Conservation (phyloP, 2,888 invertebrate genomes). For the Aspidiotus rigidus region DNA sequence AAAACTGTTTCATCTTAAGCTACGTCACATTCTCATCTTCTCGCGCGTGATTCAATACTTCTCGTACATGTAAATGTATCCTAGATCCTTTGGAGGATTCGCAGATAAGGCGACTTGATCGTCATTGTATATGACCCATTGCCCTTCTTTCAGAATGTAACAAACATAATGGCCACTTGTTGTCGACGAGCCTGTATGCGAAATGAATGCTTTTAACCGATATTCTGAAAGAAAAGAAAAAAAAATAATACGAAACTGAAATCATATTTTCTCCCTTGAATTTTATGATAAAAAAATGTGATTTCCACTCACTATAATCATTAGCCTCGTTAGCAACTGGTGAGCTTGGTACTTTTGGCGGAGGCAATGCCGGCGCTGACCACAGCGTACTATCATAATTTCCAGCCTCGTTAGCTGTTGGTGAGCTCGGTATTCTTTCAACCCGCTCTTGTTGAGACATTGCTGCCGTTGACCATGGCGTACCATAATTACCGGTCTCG, state of each 20-base stretch:
- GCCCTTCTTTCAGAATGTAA: constrained; percentile 78
- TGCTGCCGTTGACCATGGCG: too few species aligned
- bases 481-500: too few species aligned
- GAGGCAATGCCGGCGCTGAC: background rate
- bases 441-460: too few species aligned
- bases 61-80: constrained; percentile 90
- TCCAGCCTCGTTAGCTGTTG: too few species aligned
- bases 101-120: constrained; percentile 95
- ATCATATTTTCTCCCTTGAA: background rate
- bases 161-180: constrained; percentile 98
- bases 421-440: too few species aligned
- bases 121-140: constrained; percentile 97
- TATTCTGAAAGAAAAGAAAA: constrained; percentile 69
- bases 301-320: too few species aligned
- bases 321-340: too few species aligned
- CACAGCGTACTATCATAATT: too few species aligned
- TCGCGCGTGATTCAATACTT: constrained; percentile 42
- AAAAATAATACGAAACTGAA: too few species aligned
- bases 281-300: background rate
- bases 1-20: too few species aligned
- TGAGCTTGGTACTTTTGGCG: background rate
- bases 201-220: constrained; percentile 85
- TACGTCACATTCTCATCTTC: too few species aligned
- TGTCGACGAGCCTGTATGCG: constrained; percentile 97
- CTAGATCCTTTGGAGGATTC: constrained; percentile 91